Conservation (phyloP, 2,888 invertebrate species). For the Macrostomum cliftonense region DNA sequence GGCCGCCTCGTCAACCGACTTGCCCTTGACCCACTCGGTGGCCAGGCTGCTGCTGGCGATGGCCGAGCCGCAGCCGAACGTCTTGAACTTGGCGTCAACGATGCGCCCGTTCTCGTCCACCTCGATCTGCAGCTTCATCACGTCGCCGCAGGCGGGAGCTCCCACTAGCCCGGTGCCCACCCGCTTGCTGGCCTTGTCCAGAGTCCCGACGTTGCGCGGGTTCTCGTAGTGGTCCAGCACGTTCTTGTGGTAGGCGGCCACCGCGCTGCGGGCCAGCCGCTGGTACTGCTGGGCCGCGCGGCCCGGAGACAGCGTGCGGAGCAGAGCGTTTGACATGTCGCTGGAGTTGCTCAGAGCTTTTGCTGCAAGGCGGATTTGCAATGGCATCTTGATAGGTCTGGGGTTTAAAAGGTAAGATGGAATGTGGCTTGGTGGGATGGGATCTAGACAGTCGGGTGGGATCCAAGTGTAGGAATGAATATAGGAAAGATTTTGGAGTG, state of each 20-base stretch:
- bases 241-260: slow-evolving; percentile 39
- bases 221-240: slow-evolving; percentile 98
- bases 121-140: slow-evolving; percentile 77
- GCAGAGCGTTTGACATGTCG: too few relatives aligned
- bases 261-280: too few relatives aligned
- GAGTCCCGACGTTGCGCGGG: slow-evolving; percentile 86
- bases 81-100: slow-evolving; percentile 93
- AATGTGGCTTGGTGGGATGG: too few relatives aligned
- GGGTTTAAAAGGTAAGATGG: too few relatives aligned
- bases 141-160: slow-evolving; percentile 97
- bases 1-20: slow-evolving; percentile 73
- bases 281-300: too few relatives aligned
- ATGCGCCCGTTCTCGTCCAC: slow-evolving; percentile 86
- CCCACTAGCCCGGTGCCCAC: slow-evolving; percentile 96
- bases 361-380: too few relatives aligned
- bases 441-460: too few relatives aligned
- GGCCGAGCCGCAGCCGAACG: slow-evolving; percentile 95
- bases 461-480: too few relatives aligned
- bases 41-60: slow-evolving; percentile 90
- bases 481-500: too few relatives aligned
- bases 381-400: too few relatives aligned
- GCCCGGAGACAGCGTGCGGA: too few relatives aligned
- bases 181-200: slow-evolving; percentile 73
- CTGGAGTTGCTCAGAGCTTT: too few relatives aligned
- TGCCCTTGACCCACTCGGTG: slow-evolving; percentile 90